A percentile compares a stretch with the other conserved stretches of the same genome.
phyloP scores from a whole-genome alignment of 1,140 invertebrate genomes.

The Idris sp. region DNA sequence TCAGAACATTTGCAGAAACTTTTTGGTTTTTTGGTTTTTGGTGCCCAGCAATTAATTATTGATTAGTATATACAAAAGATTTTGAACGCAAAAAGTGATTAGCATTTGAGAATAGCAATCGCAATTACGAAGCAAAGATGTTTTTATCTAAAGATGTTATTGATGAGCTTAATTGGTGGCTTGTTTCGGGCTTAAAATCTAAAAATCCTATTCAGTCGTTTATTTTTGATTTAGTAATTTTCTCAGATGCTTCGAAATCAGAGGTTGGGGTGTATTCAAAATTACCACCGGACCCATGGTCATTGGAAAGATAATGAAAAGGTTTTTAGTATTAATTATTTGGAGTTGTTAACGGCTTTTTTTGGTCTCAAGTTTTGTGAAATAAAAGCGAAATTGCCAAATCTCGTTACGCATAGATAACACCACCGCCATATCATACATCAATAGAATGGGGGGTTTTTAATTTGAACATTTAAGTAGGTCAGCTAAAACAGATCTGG shows the following conservation, averaged over 20 bases:
- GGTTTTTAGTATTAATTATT: conserved; percentile 5
- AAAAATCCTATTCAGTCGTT: conserved; percentile 11
- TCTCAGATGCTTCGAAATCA: conserved; percentile 65
- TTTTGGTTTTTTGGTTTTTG: neutral
- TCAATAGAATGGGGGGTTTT: neutral
- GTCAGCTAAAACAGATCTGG: neutral
- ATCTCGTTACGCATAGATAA: neutral
- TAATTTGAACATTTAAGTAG: neutral
- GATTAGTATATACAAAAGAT: conserved; percentile 16
- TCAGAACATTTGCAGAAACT: no score
- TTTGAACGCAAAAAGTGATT: conserved; percentile 23
- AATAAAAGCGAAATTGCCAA: neutral
- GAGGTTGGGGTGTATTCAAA: conserved; percentile 66
- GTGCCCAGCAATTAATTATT: conserved; percentile 42
- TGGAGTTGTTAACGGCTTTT: conserved; percentile 9
- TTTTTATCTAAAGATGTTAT: neutral
- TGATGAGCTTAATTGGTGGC: conserved; percentile 34
- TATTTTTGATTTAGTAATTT: conserved; percentile 65
- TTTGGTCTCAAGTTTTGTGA: neutral
- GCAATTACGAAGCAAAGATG: conserved; percentile 5
- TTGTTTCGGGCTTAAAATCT: neutral
- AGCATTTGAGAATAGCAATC: conserved; percentile 18
- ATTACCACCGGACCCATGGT: neutral
- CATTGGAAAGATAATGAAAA: neutral
- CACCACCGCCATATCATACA: conserved; percentile 3